Evolutionary conservation across 2,113 vertebrate species (phyloP), one percentile per base, ranked within the genome.

Genomic region (Onychorhynchus coronatus): DNA sequence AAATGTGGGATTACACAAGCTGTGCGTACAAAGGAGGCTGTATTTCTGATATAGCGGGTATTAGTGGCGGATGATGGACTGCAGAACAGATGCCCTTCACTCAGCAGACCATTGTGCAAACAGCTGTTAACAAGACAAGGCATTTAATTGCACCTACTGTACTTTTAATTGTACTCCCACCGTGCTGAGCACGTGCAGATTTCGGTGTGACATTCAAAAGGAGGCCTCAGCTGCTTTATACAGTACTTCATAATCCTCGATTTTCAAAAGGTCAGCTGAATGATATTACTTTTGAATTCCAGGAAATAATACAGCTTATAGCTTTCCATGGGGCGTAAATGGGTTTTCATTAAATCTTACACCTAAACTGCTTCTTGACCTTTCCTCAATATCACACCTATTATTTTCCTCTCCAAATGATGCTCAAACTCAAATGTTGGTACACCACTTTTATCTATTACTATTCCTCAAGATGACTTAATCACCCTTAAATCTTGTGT

Each of bases 101-200:
- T 89, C 56, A 86, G 70, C 49, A 49, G 87, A 78, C 13, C 70
- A 76, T 75, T 88, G 49, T 53, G 50, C 31, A 71, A 97, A 71
- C 65, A 96, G 72, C 84, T 92, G 59, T 56, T 84, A 91, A 59
- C 61, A 68, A 92, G 95, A 88, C 39, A 88, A 85, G 82, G 58
- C 30, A 79, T 46, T 68, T 89, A 15, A 93, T 93, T 95, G 68
- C 33, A 27, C 62, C 41, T 35, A 52, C 78, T 87, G 53, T 73
- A 91, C 44, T 65, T 62, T 82, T 82, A n/a, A 81, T 90, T 85
- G 84, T 68, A 66, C 47, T 52, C 23, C 37, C 68, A 33, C 55
- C 21, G 10, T 37, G 55, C 67, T 28, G 70, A 37, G 46, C 63
- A 42, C 56, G 47, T 79, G 65, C 42, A 28, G 66, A 81, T 94